Evolutionary conservation across 2,113 vertebrate species (phyloP).

Genomic region (Notothenia rossii): DNA sequence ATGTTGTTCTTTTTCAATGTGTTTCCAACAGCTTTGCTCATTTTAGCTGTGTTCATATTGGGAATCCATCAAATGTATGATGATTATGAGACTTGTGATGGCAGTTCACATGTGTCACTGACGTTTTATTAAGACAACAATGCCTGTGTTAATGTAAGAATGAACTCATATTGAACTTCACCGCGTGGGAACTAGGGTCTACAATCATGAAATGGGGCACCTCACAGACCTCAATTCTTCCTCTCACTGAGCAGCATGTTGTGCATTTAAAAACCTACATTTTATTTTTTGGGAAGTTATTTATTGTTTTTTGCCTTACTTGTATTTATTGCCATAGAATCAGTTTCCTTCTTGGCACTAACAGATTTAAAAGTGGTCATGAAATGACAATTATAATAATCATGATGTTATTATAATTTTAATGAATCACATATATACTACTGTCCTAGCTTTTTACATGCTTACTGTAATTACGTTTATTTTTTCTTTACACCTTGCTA

Average conservation of each 20-base stretch:
- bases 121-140: constrained; percentile 29
- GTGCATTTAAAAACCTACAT: constrained; percentile 33
- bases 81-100: constrained; percentile 17
- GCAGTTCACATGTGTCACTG: constrained; percentile 25
- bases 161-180: constrained; percentile 28
- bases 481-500: constrained; percentile 37
- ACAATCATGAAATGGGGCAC: constrained; percentile 15
- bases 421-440: constrained; percentile 39
- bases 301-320: constrained; percentile 76
- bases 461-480: constrained; percentile 35
- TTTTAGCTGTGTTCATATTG: constrained; percentile 10
- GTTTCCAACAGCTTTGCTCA: constrained; percentile 23
- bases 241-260: constrained; percentile 33
- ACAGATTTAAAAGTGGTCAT: constrained; percentile 28
- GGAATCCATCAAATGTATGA: not conserved
- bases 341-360: constrained; percentile 52
- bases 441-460: constrained; percentile 48
- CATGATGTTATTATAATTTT: constrained; percentile 31
- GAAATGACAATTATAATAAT: constrained; percentile 27
- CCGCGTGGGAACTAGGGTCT: constrained; percentile 25
- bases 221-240: constrained; percentile 22
- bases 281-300: constrained; percentile 42
- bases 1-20: not conserved
- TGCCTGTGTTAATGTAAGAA: not conserved
- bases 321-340: constrained; percentile 57